These are phyloP conservation scores for Chrysolina americana DNA, from an alignment of 2,888 invertebrate species.

Conservation along the genomic window DNA sequence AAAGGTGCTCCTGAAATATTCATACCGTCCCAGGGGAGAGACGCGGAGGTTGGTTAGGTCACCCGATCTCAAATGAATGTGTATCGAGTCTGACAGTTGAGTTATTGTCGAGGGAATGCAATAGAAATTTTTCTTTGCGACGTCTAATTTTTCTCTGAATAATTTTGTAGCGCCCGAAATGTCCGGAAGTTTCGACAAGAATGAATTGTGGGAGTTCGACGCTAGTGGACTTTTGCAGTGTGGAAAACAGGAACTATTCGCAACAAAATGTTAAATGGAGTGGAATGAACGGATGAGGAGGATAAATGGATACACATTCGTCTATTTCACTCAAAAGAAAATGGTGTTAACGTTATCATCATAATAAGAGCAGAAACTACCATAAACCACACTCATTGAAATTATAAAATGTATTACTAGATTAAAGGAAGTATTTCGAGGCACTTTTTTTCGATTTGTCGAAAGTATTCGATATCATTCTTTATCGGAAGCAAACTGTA, in stretches of 20 bases:
- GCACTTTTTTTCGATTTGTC: too few relatives aligned
- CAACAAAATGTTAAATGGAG: too few relatives aligned
- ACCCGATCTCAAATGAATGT: conserved; percentile 18
- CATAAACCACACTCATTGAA: too few relatives aligned
- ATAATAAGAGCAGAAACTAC: too few relatives aligned
- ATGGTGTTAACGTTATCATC: too few relatives aligned
- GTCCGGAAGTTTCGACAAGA: conserved; percentile 7
- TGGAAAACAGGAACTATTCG: not conserved
- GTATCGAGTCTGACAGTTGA: conserved; percentile 12
- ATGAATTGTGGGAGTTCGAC: not conserved
- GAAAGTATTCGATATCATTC: too few relatives aligned
- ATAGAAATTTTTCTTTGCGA: not conserved
- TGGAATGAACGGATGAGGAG: not conserved
- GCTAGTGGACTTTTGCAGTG: not conserved
- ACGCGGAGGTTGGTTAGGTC: conserved; percentile 11
- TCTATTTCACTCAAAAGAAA: too few relatives aligned
- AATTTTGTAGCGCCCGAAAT: conserved; percentile 2
- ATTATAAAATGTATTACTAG: too few relatives aligned
- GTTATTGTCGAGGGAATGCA: not conserved
- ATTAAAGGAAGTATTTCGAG: too few relatives aligned
- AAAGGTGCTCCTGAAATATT: conserved; percentile 26
- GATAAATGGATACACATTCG: not conserved
- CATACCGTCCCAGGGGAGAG: conserved; percentile 1
- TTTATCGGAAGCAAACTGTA: too few relatives aligned
- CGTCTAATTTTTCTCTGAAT: conserved; percentile 7